A percentile compares a stretch with the other conserved stretches of the same genome.
Conservation (phyloP, 2,113 vertebrate species). For the Rhineura floridana region DNA sequence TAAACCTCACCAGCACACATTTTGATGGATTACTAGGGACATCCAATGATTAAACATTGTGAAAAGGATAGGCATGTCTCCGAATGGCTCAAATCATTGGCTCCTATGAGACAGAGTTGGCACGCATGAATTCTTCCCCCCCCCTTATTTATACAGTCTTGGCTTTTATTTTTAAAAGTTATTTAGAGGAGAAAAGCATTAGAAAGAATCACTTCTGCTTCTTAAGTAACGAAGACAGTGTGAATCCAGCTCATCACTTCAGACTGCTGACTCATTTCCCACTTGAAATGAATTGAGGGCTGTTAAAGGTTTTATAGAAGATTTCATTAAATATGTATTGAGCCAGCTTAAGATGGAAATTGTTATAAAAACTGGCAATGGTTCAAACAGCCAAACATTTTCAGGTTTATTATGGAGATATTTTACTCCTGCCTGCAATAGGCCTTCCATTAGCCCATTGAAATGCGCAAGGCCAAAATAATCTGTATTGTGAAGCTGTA, state of each 20-base stretch:
- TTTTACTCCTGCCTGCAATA: constrained; percentile 61
- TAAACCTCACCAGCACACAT: not conserved
- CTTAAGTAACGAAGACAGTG: constrained; percentile 65
- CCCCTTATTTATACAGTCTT: not conserved
- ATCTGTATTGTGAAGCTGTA: rapidly evolving
- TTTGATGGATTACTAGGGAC: not conserved
- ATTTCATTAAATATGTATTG: constrained; percentile 85
- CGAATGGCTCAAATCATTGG: not conserved
- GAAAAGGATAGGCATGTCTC: not conserved
- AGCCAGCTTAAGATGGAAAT: constrained; percentile 80
- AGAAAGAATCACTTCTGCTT: constrained; percentile 67
- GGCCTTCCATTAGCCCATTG: not conserved
- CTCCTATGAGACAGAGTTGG: not conserved
- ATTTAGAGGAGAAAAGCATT: constrained; percentile 58
- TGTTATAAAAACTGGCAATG: constrained; percentile 82
- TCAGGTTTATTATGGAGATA: constrained; percentile 69
- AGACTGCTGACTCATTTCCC: constrained; percentile 80
- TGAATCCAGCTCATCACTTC: constrained; percentile 72
- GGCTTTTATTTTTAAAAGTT: constrained; percentile 29
- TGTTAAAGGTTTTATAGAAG: constrained; percentile 82
- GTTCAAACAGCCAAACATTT: constrained; percentile 74
- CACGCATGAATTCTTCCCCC: not conserved
- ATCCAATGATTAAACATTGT: not conserved
- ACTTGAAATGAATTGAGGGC: constrained; percentile 81
- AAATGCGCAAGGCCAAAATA: not conserved